Evolutionary conservation across 1,140 invertebrate genomes (phyloP).

Genomic region (Campodea augens): DNA sequence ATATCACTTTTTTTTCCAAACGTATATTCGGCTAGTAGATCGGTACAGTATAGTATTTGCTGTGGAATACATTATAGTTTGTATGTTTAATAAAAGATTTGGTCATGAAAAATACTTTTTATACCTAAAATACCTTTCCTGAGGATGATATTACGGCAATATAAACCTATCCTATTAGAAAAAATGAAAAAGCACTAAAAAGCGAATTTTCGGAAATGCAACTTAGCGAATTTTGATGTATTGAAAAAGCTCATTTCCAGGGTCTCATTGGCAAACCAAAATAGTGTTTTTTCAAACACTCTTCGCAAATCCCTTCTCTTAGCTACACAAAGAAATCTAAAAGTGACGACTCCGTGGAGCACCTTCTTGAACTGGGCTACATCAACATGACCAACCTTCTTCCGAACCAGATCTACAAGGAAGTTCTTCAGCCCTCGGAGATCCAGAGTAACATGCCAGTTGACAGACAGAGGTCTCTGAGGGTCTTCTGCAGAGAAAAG

Average conservation of each 20-base stretch:
- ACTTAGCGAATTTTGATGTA: too few species aligned
- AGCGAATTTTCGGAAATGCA: too few species aligned
- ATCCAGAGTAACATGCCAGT: constrained; percentile 76
- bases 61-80: too few species aligned
- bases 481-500: constrained; percentile 75
- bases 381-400: constrained; percentile 85
- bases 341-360: constrained; percentile 91
- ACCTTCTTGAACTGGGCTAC: constrained; percentile 91
- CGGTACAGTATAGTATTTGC: neutral
- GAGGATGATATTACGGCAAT: too few species aligned
- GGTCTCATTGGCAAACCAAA: neutral
- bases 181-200: too few species aligned
- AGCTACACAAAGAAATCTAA: constrained; percentile 90
- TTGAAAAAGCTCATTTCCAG: too few species aligned
- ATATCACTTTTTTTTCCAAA: too few species aligned
- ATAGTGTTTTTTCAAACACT: neutral
- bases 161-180: too few species aligned
- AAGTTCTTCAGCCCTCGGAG: constrained; percentile 74
- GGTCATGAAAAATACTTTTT: too few species aligned
- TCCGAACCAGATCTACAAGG: constrained; percentile 84
- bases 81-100: too few species aligned
- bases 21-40: too few species aligned
- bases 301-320: constrained; percentile 4
- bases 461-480: constrained; percentile 56
- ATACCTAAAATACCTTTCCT: too few species aligned